Evolutionary conservation across 2,888 invertebrate genomes (phyloP).

Genomic region (Pandemis corylana): DNA sequence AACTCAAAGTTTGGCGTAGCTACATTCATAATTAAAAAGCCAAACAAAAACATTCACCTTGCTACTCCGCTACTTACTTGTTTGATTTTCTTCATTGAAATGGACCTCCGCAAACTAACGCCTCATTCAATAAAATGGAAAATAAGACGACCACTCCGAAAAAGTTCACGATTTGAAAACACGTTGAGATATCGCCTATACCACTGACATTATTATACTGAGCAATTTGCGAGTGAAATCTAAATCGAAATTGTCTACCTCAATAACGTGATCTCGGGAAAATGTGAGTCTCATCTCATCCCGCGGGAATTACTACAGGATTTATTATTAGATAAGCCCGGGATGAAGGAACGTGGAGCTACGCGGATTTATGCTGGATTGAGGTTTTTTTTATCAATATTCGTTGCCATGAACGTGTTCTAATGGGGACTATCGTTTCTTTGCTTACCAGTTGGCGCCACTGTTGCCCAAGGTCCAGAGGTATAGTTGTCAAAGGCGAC

Average conservation of each 20-base stretch:
- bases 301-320: constrained; percentile 24
- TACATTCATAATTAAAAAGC: too few relatives aligned
- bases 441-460: too few relatives aligned
- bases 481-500: too few relatives aligned
- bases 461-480: too few relatives aligned
- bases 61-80: too few relatives aligned
- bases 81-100: too few relatives aligned
- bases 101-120: too few relatives aligned
- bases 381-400: constrained; percentile 27
- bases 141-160: background rate
- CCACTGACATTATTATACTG: constrained; percentile 3
- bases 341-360: constrained; percentile 8
- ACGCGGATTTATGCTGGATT: constrained; percentile 18
- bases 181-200: background rate
- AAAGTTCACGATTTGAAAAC: background rate
- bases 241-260: constrained; percentile 33
- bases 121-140: background rate
- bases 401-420: background rate
- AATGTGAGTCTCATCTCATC: constrained; percentile 33
- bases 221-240: constrained; percentile 25
- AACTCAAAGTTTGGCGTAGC: too few relatives aligned
- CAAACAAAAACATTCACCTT: too few relatives aligned
- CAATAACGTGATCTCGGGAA: constrained; percentile 30
- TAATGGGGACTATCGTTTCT: too few relatives aligned
- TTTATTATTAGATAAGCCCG: constrained; percentile 36